Evolutionary conservation across 2,888 invertebrate species (phyloP).

Genomic region (Oxyteleia sp.): DNA sequence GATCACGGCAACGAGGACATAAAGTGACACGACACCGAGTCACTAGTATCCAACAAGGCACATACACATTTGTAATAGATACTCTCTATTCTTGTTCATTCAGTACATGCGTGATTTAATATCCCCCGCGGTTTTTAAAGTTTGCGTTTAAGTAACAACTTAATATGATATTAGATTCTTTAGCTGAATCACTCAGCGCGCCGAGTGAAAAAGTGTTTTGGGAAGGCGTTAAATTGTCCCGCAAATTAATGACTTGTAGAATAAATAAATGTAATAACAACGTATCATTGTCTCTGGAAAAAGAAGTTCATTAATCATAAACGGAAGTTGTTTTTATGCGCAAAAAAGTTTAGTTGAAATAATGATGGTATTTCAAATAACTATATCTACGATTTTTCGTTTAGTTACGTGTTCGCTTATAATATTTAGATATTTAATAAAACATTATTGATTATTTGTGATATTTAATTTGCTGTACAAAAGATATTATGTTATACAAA

Average conservation of each 20-base stretch:
- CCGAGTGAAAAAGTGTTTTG: not conserved
- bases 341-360: too few species aligned
- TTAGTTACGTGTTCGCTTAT: too few species aligned
- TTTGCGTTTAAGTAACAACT: constrained; percentile 32
- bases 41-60: constrained; percentile 55
- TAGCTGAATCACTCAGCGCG: not conserved
- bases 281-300: too few species aligned
- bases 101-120: constrained; percentile 59
- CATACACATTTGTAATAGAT: constrained; percentile 62
- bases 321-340: too few species aligned
- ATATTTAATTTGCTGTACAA: too few species aligned
- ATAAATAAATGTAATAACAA: too few species aligned
- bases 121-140: constrained; percentile 35
- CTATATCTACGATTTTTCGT: too few species aligned
- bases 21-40: constrained; percentile 76
- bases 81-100: constrained; percentile 61
- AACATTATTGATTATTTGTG: too few species aligned
- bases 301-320: too few species aligned
- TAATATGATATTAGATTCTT: constrained; percentile 37
- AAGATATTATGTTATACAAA: too few species aligned
- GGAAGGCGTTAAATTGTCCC: not conserved
- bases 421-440: too few species aligned
- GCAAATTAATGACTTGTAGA: not conserved
- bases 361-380: too few species aligned
- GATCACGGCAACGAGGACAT: constrained; percentile 75